These are phyloP conservation scores for Umimayanthus chanpuru DNA, from an alignment of 92 coral and sea anemone genomes.

Conservation along the genomic window DNA sequence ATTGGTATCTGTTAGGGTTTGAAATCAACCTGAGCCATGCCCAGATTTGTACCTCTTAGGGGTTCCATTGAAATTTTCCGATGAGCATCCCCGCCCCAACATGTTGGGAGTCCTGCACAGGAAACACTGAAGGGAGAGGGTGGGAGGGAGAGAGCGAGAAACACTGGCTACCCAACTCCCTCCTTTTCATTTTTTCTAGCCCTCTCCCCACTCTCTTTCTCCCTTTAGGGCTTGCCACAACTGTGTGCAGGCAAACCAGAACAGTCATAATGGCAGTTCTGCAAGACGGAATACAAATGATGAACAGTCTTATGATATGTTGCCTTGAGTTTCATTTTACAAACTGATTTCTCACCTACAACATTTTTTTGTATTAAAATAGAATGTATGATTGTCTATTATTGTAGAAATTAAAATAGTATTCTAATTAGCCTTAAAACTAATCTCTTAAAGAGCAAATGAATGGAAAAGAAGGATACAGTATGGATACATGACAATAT, in stretches of 20 bases:
- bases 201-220: too few species aligned
- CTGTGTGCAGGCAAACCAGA: not conserved
- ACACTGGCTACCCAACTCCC: too few species aligned
- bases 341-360: not conserved
- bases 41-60: too few species aligned
- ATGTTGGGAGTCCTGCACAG: too few species aligned
- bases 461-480: not conserved
- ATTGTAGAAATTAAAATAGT: not conserved
- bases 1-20: too few species aligned
- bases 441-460: not conserved
- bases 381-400: not conserved
- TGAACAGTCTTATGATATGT: not conserved
- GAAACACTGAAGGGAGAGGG: not conserved
- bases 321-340: not conserved
- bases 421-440: not conserved
- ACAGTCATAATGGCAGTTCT: not conserved
- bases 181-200: too few species aligned
- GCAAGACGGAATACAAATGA: not conserved
- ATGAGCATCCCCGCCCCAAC: too few species aligned
- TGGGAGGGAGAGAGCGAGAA: too few species aligned
- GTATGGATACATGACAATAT: not conserved
- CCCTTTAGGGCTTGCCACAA: not conserved
- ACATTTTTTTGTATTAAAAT: too few species aligned
- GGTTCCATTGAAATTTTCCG: too few species aligned
- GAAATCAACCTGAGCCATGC: too few species aligned